Percentiles rank a stretch among this genome's conserved stretches.
Conservation (phyloP, 1,140 invertebrate genomes). For the Diuraphis noxia region DNA sequence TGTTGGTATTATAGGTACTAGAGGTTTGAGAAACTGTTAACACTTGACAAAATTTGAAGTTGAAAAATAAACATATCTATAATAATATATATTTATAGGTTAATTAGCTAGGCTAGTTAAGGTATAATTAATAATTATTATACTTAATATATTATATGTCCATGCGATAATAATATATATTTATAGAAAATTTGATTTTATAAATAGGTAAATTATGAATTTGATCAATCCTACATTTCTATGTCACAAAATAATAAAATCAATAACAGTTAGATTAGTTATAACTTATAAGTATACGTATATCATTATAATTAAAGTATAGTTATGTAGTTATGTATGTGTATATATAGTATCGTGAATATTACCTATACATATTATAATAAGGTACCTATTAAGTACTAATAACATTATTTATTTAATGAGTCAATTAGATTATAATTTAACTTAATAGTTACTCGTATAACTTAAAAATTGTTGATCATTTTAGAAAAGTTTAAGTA, state of each 20-base stretch:
- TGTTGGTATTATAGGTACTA: neutral
- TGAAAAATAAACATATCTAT: neutral
- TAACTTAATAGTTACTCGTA: neutral
- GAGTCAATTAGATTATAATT: neutral
- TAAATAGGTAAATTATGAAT: neutral
- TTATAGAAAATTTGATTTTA: neutral
- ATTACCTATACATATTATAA: neutral
- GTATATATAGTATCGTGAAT: neutral
- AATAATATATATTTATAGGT: neutral
- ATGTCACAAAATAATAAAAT: neutral
- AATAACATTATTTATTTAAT: constrained; percentile 11
- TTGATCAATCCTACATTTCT: neutral
- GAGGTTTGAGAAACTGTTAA: neutral
- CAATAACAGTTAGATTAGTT: neutral
- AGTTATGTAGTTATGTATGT: too few relatives aligned
- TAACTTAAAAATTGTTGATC: neutral
- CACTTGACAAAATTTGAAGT: neutral
- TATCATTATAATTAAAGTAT: neutral
- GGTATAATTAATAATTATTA: neutral
- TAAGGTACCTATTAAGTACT: neutral
- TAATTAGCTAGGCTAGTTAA: neutral
- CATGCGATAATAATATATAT: neutral
- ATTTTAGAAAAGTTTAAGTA: constrained; percentile 17
- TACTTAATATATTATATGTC: neutral
- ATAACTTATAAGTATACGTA: neutral